Conservation (phyloP, 1,140 invertebrate species). For the Drepana arcuata region DNA sequence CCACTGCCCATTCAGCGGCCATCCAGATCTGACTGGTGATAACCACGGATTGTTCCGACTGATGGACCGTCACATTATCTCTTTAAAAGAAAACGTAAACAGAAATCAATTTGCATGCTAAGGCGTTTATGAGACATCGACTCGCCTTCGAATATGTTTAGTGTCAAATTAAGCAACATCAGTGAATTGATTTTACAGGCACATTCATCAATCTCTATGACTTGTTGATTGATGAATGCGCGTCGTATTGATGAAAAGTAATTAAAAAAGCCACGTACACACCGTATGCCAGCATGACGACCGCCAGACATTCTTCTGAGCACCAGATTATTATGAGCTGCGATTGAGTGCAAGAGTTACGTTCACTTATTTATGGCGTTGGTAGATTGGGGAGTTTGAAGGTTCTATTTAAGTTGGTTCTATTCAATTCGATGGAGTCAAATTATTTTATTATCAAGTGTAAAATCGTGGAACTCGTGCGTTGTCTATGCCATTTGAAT, state of each 20-base stretch:
- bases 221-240: constrained; percentile 62
- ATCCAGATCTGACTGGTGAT: constrained; percentile 49
- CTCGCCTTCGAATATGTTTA: constrained; percentile 37
- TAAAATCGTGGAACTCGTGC: constrained; percentile 27
- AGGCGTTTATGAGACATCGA: constrained; percentile 21
- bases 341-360: neutral
- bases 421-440: constrained; percentile 12
- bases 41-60: constrained; percentile 38
- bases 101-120: too few relatives aligned
- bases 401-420: neutral
- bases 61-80: constrained; percentile 47
- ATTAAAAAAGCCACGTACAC: constrained; percentile 44
- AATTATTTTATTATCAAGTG: constrained; percentile 39
- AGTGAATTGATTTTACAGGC: constrained; percentile 52
- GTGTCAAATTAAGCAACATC: constrained; percentile 63
- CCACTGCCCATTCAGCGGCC: constrained; percentile 41
- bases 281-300: constrained; percentile 19
- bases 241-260: constrained; percentile 48
- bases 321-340: constrained; percentile 10
- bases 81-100: too few relatives aligned
- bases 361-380: constrained; percentile 1
- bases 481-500: constrained; percentile 26
- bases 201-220: constrained; percentile 59
- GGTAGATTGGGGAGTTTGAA: neutral
- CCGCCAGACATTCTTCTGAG: constrained; percentile 8